A percentile compares a stretch with the other conserved stretches of the same genome.
These are phyloP conservation scores for Carassius auratus DNA, from an alignment of 2,113 vertebrate species.

Conservation along the genomic window DNA sequence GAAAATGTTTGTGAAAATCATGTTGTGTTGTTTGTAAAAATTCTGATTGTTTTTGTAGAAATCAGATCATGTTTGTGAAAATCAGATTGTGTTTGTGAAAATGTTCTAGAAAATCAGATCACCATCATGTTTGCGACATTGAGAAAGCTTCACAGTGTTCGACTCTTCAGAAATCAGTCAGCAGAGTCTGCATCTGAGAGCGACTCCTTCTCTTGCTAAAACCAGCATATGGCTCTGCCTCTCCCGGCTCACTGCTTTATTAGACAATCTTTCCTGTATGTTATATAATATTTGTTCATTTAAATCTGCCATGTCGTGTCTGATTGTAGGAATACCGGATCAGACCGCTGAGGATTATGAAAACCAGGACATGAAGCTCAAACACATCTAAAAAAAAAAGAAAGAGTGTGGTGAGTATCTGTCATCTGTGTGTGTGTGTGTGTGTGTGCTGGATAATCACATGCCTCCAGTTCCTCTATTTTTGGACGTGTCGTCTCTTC, in stretches of 20 bases:
- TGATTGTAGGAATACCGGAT: constrained; percentile 45
- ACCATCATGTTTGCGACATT: no score
- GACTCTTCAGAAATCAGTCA: no score
- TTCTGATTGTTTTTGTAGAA: no score
- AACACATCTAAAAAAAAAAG: constrained; percentile 42
- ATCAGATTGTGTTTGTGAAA: no score
- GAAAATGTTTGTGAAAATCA: no score
- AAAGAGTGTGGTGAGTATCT: constrained; percentile 39
- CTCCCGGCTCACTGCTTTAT: background rate
- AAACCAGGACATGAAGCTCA: constrained; percentile 56
- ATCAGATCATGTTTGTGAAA: no score
- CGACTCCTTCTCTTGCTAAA: background rate
- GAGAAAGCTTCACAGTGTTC: background rate
- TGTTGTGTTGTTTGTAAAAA: no score
- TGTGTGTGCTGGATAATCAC: constrained; percentile 16
- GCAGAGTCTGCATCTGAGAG: background rate
- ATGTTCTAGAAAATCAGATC: no score
- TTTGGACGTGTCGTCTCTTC: background rate
- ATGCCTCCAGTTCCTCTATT: background rate
- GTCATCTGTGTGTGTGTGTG: background rate
- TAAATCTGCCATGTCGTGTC: constrained; percentile 42
- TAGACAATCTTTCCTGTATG: background rate
- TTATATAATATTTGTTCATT: constrained; percentile 24
- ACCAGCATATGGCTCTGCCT: background rate
- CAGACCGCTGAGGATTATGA: constrained; percentile 47